These are phyloP conservation scores for Tringa solitaria DNA, from an alignment of 2,113 vertebrate genomes.

Conservation along the genomic window DNA sequence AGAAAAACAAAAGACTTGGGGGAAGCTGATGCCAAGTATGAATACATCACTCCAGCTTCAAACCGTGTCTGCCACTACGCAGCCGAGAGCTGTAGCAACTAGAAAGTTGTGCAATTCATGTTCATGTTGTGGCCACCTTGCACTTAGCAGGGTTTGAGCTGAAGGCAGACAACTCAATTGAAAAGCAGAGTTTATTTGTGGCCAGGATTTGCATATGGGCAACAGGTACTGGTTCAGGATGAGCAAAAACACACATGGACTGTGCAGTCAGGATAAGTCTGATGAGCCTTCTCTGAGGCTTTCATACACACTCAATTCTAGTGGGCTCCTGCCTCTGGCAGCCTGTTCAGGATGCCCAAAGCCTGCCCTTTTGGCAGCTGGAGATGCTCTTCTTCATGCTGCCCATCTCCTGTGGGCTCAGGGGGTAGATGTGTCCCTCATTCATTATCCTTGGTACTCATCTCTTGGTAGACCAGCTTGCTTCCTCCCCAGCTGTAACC, in stretches of 20 bases:
- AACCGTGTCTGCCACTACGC: background rate
- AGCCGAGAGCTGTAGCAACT: background rate
- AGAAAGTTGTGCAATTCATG: background rate
- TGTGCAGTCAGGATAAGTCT: background rate
- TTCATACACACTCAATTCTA: background rate
- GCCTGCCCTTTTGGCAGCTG: background rate
- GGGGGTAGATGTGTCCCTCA: background rate
- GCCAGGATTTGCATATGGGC: too few relatives aligned
- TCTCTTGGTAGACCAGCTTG: background rate
- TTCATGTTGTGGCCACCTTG: background rate
- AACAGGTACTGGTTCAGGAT: fast-evolving
- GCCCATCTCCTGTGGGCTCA: background rate
- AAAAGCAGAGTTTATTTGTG: background rate
- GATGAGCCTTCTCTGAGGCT: background rate
- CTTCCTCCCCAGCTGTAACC: background rate
- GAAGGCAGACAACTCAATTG: background rate
- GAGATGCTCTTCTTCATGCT: background rate
- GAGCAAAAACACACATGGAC: background rate
- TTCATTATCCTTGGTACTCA: background rate
- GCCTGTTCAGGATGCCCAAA: background rate
- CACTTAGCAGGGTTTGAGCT: background rate
- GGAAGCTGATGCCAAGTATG: background rate
- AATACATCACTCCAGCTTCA: background rate
- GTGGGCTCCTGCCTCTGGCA: background rate
- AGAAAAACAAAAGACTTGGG: background rate